Conservation (phyloP, 2,888 invertebrate species). For the Tenthredo distinguenda region DNA sequence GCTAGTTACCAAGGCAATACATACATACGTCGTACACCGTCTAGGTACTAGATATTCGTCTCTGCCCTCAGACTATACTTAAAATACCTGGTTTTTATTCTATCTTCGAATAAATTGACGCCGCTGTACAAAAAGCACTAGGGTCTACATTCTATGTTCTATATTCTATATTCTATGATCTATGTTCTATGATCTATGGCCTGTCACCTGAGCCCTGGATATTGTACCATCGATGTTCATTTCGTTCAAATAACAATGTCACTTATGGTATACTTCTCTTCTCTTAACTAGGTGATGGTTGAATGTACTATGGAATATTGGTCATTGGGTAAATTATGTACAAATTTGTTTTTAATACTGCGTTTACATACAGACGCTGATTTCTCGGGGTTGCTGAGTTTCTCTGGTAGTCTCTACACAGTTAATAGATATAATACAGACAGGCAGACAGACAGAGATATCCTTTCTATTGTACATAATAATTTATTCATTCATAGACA, state of each 20-base stretch:
- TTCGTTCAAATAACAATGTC: neutral
- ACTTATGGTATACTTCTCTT: conserved; percentile 1
- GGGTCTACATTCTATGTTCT: neutral
- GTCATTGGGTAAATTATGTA: conserved; percentile 66
- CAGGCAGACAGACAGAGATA: conserved; percentile 61
- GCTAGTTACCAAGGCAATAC: conserved; percentile 38
- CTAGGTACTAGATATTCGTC: conserved; percentile 36
- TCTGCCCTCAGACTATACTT: neutral
- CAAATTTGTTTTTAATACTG: conserved; percentile 72
- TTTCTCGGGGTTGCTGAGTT: conserved; percentile 56
- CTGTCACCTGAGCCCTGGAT: neutral
- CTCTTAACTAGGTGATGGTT: conserved; percentile 31
- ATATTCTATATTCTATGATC: neutral
- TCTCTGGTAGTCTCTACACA: conserved; percentile 60
- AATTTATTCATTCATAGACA: conserved; percentile 51
- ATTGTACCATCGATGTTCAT: neutral
- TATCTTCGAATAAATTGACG: neutral
- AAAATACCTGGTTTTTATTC: neutral
- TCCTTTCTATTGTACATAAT: conserved; percentile 58
- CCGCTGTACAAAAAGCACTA: neutral
- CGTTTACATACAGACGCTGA: conserved; percentile 67
- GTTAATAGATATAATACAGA: conserved; percentile 54
- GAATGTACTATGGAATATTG: conserved; percentile 62
- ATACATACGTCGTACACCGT: neutral
- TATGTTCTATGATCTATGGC: neutral